These are phyloP conservation scores for Nemopilema nomurai DNA, from an alignment of 30 jellyfish, hydroid and myxozoan species.

Conservation along the genomic window DNA sequence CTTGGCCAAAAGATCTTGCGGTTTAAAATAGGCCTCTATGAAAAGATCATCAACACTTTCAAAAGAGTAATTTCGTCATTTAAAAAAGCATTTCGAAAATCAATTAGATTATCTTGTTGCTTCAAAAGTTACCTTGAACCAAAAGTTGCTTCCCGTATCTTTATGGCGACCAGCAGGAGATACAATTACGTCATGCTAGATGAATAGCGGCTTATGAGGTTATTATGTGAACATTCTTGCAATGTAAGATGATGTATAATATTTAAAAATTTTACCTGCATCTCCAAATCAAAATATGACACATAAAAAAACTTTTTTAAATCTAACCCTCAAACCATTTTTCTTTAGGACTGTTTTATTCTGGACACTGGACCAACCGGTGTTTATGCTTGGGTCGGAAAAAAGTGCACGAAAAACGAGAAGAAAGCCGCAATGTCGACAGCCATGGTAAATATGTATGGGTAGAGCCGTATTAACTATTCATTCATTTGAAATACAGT, in stretches of 20 bases:
- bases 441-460: constrained; percentile 40
- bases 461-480: background rate
- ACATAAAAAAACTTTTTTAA: background rate
- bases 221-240: background rate
- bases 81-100: too few relatives aligned
- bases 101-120: too few relatives aligned
- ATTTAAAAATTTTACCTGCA: background rate
- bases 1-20: too few relatives aligned
- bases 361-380: constrained; percentile 70
- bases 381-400: constrained; percentile 80
- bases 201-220: too few relatives aligned
- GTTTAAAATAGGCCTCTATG: too few relatives aligned
- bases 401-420: constrained; percentile 55
- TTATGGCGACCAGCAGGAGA: too few relatives aligned
- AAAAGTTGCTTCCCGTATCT: too few relatives aligned
- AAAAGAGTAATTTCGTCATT: too few relatives aligned
- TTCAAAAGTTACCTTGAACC: too few relatives aligned
- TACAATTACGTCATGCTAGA: too few relatives aligned
- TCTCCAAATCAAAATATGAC: background rate
- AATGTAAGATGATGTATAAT: background rate
- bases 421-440: constrained; percentile 62
- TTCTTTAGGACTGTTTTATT: constrained; percentile 51
- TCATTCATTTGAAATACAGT: background rate
- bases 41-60: too few relatives aligned
- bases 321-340: background rate